These are phyloP conservation scores for Apotomis betuletana DNA, from an alignment of 2,888 invertebrate species.

Conservation along the genomic window DNA sequence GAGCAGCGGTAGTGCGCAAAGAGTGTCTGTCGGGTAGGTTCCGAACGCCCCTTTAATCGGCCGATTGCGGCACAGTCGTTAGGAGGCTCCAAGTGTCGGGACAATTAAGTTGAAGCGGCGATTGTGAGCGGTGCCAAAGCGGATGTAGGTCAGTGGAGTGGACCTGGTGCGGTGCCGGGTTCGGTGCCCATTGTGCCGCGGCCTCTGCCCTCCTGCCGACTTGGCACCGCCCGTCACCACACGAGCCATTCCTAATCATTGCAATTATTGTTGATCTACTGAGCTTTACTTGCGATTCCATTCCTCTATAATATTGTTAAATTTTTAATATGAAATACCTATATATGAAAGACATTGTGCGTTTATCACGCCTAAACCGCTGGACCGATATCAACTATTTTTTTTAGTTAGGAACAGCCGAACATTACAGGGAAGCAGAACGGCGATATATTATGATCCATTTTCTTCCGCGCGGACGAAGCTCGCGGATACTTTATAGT, in stretches of 20 bases:
- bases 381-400: too few species aligned
- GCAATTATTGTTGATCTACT: conserved; percentile 3
- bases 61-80: conserved; percentile 81
- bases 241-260: conserved; percentile 32
- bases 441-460: too few species aligned
- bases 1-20: conserved; percentile 59
- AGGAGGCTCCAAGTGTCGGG: conserved; percentile 81
- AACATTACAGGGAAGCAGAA: too few species aligned
- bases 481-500: too few species aligned
- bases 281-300: too few species aligned
- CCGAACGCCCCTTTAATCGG: conserved; percentile 75
- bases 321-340: too few species aligned
- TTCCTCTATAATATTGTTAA: too few species aligned
- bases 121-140: conserved; percentile 83
- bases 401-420: too few species aligned
- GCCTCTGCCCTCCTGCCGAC: conserved; percentile 59
- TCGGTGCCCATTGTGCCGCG: conserved; percentile 61
- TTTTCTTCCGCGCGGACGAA: too few species aligned
- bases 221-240: conserved; percentile 61
- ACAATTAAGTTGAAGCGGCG: conserved; percentile 83
- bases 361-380: too few species aligned
- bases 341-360: too few species aligned
- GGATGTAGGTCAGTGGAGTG: conserved; percentile 82
- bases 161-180: conserved; percentile 73
- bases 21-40: conserved; percentile 60